Conservation (phyloP, 1,140 invertebrate species). For the Euwallacea similis region DNA sequence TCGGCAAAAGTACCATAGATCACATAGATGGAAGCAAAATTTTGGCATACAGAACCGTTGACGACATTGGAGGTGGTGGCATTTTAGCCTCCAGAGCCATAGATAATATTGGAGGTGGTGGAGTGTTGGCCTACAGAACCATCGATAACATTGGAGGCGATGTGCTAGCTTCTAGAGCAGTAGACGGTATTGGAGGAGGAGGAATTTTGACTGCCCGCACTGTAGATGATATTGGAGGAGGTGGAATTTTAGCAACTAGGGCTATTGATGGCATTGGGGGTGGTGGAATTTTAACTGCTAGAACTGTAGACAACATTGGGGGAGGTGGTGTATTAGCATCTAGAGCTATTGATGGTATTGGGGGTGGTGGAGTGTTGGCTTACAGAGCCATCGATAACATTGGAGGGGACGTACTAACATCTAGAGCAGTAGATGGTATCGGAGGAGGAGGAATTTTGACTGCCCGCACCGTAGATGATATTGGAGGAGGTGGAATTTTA, state of each 20-base stretch:
- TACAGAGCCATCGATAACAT: constrained; percentile 33
- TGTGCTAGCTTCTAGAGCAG: constrained; percentile 21
- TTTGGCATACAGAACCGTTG: constrained; percentile 9
- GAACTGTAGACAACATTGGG: constrained; percentile 14
- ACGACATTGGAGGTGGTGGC: constrained; percentile 35
- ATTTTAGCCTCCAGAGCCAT: constrained; percentile 29
- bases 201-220: constrained; percentile 23
- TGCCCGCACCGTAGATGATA: constrained; percentile 7
- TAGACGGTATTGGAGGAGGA: constrained; percentile 38
- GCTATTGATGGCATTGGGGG: constrained; percentile 18
- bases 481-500: constrained; percentile 19
- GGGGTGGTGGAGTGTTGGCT: constrained; percentile 29
- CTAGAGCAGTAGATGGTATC: constrained; percentile 21
- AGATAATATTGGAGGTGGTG: constrained; percentile 31
- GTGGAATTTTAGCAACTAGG: constrained; percentile 26
- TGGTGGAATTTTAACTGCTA: not conserved
- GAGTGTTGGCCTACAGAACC: constrained; percentile 22
- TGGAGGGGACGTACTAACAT: constrained; percentile 37
- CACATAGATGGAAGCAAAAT: constrained; percentile 18
- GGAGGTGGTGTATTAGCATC: constrained; percentile 17
- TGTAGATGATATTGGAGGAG: constrained; percentile 33
- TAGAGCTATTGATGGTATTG: constrained; percentile 36
- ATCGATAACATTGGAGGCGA: constrained; percentile 37
- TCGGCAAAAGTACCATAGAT: constrained; percentile 24
- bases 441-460: constrained; percentile 8